Evolutionary conservation across 1,140 invertebrate genomes (phyloP), one percentile per base, ranked within the genome.

Genomic region (Drosophila carrolli): DNA sequence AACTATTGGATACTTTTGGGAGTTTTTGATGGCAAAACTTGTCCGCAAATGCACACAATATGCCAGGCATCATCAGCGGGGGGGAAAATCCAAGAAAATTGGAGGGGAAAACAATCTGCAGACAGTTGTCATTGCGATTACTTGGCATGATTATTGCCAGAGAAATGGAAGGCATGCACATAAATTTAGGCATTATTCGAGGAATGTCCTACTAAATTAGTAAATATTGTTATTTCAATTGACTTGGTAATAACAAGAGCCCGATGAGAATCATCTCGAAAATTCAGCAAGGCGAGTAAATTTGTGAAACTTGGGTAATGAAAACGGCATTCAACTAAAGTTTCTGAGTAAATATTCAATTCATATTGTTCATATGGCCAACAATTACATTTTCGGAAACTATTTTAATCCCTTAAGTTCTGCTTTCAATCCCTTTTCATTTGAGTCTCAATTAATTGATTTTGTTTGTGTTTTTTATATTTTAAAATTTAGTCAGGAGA

Each of bases 1-100:
- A 85, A 81, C 81, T 81, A 76, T 68, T 78, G 82, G 78, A 85
- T 82, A 82, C 82, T 82, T 85, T 88, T 78, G 78, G 82, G 70
- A 78, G 61, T 72, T 75, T 70, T 70, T 85, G 75, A 88, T 85
- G 75, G 61, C 65, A 60, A 86, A 85, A 85, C 78, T 86, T 86
- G 74, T 13, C 81, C 43, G 32, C 68, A 51, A 51, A 51, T 51
- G 48, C 29, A 51, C 48, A 51, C 48, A 51, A 75, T 77, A 67
- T 65, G 73, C 59, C 78, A 70, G 47, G 38, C 68, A 70, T 59
- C 63, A 60, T 47, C 53, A 53, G 10, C 14, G 19, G 23, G 10
- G 5, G 1, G 9, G 8, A 43, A 41, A 48, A 37, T 32, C 29
- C n/a, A 3, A 13, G 35, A 47, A 7, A 23, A 13, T 11, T 4